These are phyloP conservation scores for Fratercula arctica DNA, from an alignment of 2,797 vertebrate species.

Conservation along the genomic window DNA sequence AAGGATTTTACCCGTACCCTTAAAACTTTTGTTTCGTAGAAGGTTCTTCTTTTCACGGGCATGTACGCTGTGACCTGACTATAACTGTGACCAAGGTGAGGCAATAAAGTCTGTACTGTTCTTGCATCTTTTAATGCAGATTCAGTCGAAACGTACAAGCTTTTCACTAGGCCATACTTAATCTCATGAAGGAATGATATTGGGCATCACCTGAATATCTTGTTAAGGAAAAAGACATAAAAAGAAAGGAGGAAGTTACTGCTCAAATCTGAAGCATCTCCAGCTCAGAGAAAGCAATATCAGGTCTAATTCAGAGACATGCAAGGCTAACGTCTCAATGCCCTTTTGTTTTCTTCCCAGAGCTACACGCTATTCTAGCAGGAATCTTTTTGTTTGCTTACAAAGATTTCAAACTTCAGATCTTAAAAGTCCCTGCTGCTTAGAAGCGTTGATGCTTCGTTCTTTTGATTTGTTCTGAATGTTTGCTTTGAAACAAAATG, in stretches of 20 bases:
- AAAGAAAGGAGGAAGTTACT: background rate
- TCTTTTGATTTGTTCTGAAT: background rate
- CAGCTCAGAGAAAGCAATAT: background rate
- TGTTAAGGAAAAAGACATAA: background rate
- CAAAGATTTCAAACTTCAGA: background rate
- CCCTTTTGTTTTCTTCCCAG: background rate
- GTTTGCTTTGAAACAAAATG: background rate
- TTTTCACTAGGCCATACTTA: background rate
- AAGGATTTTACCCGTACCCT: background rate
- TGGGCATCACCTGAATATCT: background rate
- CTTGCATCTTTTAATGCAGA: background rate
- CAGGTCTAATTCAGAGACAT: background rate
- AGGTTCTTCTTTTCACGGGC: background rate
- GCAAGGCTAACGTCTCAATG: background rate
- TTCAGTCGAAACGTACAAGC: background rate
- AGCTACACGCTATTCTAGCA: background rate
- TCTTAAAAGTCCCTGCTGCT: background rate
- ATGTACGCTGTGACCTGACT: fast-evolving
- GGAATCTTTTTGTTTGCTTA: background rate
- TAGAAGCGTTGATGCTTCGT: background rate
- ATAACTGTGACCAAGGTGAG: background rate
- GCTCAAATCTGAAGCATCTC: background rate
- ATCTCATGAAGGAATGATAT: background rate
- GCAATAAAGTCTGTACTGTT: background rate
- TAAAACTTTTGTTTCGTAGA: background rate